Conservation (phyloP, 2,113 vertebrate genomes). For the Sclerurus mexicanus region DNA sequence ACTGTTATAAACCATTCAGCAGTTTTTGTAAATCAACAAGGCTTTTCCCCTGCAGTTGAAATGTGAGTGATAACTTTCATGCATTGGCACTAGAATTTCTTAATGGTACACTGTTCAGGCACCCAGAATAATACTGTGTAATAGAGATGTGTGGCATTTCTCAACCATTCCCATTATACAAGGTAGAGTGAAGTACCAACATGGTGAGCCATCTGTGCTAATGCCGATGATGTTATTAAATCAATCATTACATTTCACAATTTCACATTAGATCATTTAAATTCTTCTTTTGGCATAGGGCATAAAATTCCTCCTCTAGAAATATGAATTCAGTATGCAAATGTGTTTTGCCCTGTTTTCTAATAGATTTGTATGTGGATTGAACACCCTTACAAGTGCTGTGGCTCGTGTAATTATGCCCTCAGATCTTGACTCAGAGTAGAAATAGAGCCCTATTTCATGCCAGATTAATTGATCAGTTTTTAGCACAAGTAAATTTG, state of each 20-base stretch:
- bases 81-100: not conserved
- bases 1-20: not conserved
- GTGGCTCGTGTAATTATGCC: conserved; percentile 44
- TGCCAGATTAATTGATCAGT: not conserved
- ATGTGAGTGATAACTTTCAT: not conserved
- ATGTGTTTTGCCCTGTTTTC: conserved; percentile 49
- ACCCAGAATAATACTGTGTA: not conserved
- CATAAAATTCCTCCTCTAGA: not conserved
- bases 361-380: conserved; percentile 52
- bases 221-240: conserved; percentile 43
- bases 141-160: conserved; percentile 2
- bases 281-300: conserved; percentile 23
- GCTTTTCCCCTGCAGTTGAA: not conserved
- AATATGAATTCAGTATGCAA: conserved; percentile 29
- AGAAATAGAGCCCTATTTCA: conserved; percentile 20
- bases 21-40: not conserved
- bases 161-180: not conserved
- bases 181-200: not conserved
- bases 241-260: conserved; percentile 45
- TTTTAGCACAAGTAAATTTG: conserved; percentile 25
- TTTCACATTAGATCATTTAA: conserved; percentile 34
- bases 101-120: not conserved
- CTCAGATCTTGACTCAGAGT: not conserved
- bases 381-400: conserved; percentile 48
- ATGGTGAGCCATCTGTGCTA: conserved; percentile 56